phyloP scores from a whole-genome alignment of 2,888 invertebrate genomes.

The Trissonchulus latispiculum region DNA sequence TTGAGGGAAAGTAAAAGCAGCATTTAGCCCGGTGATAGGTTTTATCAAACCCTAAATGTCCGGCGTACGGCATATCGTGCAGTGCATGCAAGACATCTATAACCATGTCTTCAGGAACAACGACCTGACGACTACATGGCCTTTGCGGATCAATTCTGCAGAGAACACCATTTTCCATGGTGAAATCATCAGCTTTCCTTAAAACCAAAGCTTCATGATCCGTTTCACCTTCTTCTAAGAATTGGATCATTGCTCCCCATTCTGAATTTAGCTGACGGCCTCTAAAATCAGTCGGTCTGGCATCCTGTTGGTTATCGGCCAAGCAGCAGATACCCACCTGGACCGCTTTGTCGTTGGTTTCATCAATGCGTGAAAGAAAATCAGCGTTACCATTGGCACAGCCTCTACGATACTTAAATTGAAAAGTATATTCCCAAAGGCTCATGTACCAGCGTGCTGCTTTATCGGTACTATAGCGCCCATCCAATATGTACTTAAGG shows the following conservation, averaged over 20 bases:
- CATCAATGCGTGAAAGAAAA: neutral
- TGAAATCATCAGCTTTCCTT: neutral
- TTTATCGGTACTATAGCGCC: neutral
- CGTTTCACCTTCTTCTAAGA: neutral
- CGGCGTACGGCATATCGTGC: neutral
- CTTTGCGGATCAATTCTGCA: neutral
- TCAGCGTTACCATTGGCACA: neutral
- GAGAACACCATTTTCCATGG: neutral
- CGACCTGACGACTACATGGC: neutral
- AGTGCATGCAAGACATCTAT: neutral
- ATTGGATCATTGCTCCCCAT: neutral
- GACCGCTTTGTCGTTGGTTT: neutral
- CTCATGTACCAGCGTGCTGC: neutral
- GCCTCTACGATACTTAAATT: neutral
- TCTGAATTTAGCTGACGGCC: neutral
- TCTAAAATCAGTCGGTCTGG: too few relatives aligned
- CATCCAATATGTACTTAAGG: neutral
- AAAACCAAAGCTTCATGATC: neutral
- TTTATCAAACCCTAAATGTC: neutral
- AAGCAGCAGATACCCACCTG: too few relatives aligned
- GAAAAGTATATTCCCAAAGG: neutral
- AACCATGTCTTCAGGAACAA: neutral
- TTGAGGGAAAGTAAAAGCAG: neutral
- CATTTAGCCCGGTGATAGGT: neutral
- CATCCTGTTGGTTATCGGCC: too few relatives aligned